phyloP scores from a whole-genome alignment of 2,888 invertebrate species.

The Patella pellucida region DNA sequence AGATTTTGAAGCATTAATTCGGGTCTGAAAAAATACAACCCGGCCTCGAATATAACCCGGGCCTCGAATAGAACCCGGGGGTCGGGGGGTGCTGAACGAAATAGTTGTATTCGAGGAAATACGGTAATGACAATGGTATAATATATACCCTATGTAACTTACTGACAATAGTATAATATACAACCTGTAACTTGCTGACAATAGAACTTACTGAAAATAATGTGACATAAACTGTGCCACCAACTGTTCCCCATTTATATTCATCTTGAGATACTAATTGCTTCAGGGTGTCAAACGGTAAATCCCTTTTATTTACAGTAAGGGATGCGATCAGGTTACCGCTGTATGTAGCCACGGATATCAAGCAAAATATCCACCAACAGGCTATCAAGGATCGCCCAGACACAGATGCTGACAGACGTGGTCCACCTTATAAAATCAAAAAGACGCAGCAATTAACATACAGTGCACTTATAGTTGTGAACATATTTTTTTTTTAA shows the following conservation, averaged over 20 bases:
- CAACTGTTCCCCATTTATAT: constrained; percentile 53
- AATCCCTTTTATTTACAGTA: constrained; percentile 52
- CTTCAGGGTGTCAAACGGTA: constrained; percentile 53
- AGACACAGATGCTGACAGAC: constrained; percentile 48
- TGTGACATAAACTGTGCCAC: constrained; percentile 36
- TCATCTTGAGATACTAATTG: constrained; percentile 47
- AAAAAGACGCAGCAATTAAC: too few relatives aligned
- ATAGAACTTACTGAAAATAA: neutral
- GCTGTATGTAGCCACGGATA: constrained; percentile 53
- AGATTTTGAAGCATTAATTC: too few relatives aligned
- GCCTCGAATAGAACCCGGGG: too few relatives aligned
- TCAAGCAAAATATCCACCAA: constrained; percentile 44
- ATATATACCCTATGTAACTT: too few relatives aligned
- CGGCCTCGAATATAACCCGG: too few relatives aligned
- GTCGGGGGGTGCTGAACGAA: too few relatives aligned
- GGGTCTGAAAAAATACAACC: too few relatives aligned
- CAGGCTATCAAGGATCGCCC: constrained; percentile 53
- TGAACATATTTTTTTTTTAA: too few relatives aligned
- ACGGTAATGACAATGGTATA: too few relatives aligned
- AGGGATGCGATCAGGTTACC: constrained; percentile 66
- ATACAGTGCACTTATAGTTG: too few relatives aligned
- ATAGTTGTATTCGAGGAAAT: too few relatives aligned
- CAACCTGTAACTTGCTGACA: neutral
- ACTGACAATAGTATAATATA: too few relatives aligned
- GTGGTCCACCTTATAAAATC: constrained; percentile 43